These are phyloP conservation scores for Leptinotarsa juncta DNA, from an alignment of 2,888 invertebrate species.

Conservation along the genomic window DNA sequence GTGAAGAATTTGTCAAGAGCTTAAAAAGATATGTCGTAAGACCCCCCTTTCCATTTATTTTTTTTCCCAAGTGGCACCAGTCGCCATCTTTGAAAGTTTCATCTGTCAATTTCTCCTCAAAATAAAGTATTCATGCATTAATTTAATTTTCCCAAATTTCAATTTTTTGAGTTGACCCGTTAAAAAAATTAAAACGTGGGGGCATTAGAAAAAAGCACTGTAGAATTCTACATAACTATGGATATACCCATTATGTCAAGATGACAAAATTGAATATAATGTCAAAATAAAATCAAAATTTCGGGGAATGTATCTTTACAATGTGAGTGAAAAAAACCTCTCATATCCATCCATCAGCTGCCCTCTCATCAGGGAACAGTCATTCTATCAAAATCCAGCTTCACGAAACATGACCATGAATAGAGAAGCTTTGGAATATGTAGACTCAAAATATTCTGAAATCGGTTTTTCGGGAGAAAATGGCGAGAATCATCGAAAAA, in stretches of 20 bases:
- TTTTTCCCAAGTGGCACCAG: no score
- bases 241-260: not conserved
- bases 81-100: no score
- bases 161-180: no score
- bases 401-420: not conserved
- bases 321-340: constrained; percentile 5
- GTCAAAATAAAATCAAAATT: not conserved
- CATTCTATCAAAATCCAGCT: not conserved
- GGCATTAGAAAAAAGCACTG: no score
- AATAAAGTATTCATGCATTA: no score
- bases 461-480: not conserved
- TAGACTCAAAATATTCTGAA: constrained; percentile 4
- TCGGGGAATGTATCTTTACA: not conserved
- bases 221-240: no score
- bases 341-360: constrained; percentile 21
- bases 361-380: constrained; percentile 9
- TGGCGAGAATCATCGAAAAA: not conserved
- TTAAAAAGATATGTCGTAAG: no score
- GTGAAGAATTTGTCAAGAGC: no score
- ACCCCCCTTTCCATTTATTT: no score
- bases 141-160: no score
- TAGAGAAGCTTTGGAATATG: not conserved
- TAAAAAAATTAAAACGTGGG: no score
- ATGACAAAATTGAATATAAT: not conserved
- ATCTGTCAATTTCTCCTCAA: no score